phyloP scores from a whole-genome alignment of 2,888 invertebrate species.

The Drosophila merina region DNA sequence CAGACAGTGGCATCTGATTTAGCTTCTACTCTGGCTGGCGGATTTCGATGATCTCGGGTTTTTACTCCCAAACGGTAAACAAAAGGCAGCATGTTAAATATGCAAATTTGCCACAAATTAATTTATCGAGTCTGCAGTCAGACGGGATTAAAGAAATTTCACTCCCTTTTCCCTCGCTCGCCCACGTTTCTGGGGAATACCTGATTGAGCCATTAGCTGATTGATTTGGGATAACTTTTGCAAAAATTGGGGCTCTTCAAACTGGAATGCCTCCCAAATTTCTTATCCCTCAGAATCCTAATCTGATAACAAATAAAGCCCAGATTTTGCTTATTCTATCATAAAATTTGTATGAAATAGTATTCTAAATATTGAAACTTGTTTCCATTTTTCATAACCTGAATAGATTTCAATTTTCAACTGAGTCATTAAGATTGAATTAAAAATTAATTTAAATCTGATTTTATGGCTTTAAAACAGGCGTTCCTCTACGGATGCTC shows the following conservation, averaged over 20 bases:
- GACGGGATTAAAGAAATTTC: constrained; percentile 57
- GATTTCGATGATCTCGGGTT: constrained; percentile 57
- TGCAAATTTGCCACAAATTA: constrained; percentile 63
- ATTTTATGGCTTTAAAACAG: constrained; percentile 17
- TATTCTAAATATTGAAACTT: not conserved
- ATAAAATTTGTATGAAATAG: not conserved
- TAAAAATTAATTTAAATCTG: constrained; percentile 24
- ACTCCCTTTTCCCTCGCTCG: constrained; percentile 37
- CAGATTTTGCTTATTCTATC: not conserved
- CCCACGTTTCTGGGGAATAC: constrained; percentile 62
- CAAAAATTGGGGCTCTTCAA: constrained; percentile 25
- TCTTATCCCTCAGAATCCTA: too few relatives aligned
- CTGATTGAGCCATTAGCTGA: constrained; percentile 45
- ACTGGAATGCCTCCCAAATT: constrained; percentile 4
- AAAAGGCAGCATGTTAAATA: constrained; percentile 61
- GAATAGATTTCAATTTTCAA: constrained; percentile 6
- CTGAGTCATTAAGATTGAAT: constrained; percentile 3
- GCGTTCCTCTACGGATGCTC: constrained; percentile 10
- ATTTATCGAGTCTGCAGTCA: constrained; percentile 52
- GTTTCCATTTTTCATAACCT: constrained; percentile 11
- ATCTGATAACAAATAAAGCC: constrained; percentile 1
- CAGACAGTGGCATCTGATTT: constrained; percentile 42
- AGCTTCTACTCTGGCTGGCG: constrained; percentile 46
- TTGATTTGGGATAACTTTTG: constrained; percentile 28
- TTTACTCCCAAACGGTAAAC: constrained; percentile 43